Percentiles rank a stretch among this genome's conserved stretches.
phyloP scores from a whole-genome alignment of 2,113 vertebrate genomes.

The Laterallus jamaicensis region DNA sequence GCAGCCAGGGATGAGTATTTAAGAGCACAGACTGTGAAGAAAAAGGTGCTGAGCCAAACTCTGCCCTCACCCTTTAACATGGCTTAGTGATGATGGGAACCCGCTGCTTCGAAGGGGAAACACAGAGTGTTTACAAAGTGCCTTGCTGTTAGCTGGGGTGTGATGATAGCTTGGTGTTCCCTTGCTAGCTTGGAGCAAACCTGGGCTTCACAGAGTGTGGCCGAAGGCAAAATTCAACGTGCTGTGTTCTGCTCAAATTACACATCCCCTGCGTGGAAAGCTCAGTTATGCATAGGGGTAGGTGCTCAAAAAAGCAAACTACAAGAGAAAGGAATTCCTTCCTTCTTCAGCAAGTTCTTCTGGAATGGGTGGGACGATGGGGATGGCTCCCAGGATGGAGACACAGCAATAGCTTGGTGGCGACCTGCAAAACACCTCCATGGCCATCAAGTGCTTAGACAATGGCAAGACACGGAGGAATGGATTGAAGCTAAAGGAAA shows the following conservation, averaged over 20 bases:
- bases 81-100: neutral
- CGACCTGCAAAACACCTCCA: fast-evolving
- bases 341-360: neutral
- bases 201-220: neutral
- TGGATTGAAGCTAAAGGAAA: too few species aligned
- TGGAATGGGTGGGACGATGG: neutral
- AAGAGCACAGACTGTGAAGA: neutral
- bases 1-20: neutral
- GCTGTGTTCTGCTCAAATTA: neutral
- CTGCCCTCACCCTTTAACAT: neutral
- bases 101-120: neutral
- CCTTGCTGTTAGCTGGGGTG: fast-evolving
- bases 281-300: neutral
- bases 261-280: neutral
- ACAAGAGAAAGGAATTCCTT: neutral
- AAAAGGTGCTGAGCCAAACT: neutral
- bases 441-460: neutral
- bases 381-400: neutral
- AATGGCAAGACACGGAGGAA: too few species aligned
- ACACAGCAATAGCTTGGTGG: neutral
- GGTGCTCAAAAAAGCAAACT: neutral
- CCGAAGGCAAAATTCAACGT: neutral
- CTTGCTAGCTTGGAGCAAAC: neutral
- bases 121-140: neutral
- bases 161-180: neutral